These are phyloP conservation scores for Microcebus tavaratra DNA, from an alignment of 2,113 vertebrate genomes.

Conservation along the genomic window DNA sequence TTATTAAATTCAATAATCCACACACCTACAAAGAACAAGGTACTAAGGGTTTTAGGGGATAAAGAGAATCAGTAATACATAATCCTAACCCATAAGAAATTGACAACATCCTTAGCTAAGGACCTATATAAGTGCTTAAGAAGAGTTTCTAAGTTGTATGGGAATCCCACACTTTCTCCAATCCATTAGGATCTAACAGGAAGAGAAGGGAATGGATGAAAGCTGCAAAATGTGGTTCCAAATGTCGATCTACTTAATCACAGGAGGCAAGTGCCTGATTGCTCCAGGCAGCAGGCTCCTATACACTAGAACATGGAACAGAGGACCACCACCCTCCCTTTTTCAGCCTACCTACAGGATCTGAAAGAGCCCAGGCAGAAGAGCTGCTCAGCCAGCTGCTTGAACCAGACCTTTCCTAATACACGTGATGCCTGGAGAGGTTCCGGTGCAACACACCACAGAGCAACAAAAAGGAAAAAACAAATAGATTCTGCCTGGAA, in stretches of 20 bases:
- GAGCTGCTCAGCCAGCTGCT: too few species aligned
- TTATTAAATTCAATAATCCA: constrained; percentile 15
- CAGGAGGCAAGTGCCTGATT: too few species aligned
- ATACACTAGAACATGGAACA: background rate
- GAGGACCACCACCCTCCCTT: background rate
- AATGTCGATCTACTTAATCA: background rate
- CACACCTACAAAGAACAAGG: background rate
- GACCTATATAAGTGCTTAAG: background rate
- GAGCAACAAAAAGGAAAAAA: background rate
- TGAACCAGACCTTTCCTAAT: background rate
- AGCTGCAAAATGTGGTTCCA: background rate
- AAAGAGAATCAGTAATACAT: background rate
- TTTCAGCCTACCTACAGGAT: background rate
- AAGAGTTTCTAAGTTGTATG: background rate
- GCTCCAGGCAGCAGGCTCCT: background rate
- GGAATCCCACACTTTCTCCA: background rate
- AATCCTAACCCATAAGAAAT: background rate
- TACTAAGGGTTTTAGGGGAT: background rate
- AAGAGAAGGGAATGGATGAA: background rate
- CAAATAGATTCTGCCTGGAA: background rate
- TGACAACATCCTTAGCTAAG: constrained; percentile 5
- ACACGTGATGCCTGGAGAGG: too few species aligned
- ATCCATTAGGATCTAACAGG: background rate
- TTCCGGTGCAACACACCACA: background rate
- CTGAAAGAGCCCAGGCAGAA: background rate